Evolutionary conservation across 2,797 vertebrate species (phyloP), one percentile per base, ranked within the genome.

Genomic region (Eulemur rubriventer): DNA sequence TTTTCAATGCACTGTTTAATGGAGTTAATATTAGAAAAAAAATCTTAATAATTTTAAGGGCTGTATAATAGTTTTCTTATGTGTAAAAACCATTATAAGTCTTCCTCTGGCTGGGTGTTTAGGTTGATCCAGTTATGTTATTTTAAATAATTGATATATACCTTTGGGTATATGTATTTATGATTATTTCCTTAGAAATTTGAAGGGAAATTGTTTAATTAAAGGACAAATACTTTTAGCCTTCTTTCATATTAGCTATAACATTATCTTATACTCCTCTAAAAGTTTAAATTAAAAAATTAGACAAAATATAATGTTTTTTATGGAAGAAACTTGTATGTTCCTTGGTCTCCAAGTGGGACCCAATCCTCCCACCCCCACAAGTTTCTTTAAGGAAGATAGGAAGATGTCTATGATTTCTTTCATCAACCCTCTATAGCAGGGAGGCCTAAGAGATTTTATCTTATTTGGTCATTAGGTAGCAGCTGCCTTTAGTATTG

Each of bases 101-200:
- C 33, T 79, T 61, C 41, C 13, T n/a, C 6, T 33, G 9, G 18
- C 59, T 89, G 24, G 22, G n/a, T 78, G 93, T 95, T 93, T 46
- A 79, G n/a, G 55, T 65, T 59, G 63, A 76, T 83, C 7, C 35
- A 93, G 41, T 72, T 95, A 92, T 2, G 95, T 26, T 76, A 52
- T 81, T 95, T 38, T 69, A 70, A 96, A 89, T 26, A 89, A 89
- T 70, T 75, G 41, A 41, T 73, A 30, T 12, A 30, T 83, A 80
- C 61, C 22, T 91, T 89, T 88, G 59, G n/a, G 35, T 2, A 22
- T 70, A 90, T 43, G 55, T 65, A 84, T 65, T 48, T 88, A 30
- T 69, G 17, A 67, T 95, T 87, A 84, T 76, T 93, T 89, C 46
- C 55, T 91, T 81, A 80, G 16, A 88, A 79, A 79, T 85, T 24